Conservation (phyloP, 2,113 vertebrate genomes). For the Bagarius yarrelli region DNA sequence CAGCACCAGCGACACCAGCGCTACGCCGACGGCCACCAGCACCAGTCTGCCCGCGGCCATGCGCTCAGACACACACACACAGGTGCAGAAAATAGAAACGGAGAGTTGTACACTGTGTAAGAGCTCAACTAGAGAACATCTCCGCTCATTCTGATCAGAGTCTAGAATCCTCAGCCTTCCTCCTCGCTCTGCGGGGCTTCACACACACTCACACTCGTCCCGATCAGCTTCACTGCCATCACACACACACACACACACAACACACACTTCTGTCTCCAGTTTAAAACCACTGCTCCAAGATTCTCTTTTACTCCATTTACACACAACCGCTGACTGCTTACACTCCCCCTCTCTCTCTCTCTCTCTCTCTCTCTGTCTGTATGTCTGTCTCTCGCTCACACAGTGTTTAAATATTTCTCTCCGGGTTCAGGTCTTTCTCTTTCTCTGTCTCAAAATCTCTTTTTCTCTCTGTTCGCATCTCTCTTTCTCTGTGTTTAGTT, state of each 20-base stretch:
- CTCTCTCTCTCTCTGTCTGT: background rate
- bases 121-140: slow-evolving; percentile 90
- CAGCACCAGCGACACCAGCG: slow-evolving; percentile 89
- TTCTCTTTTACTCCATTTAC: background rate
- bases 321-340: background rate
- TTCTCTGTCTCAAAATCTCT: background rate
- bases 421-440: background rate
- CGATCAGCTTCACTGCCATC: slow-evolving; percentile 77
- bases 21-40: slow-evolving; percentile 87
- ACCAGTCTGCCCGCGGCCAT: slow-evolving; percentile 94
- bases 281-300: background rate
- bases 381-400: background rate
- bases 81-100: slow-evolving; percentile 17
- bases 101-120: slow-evolving; percentile 52
- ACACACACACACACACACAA: slow-evolving; percentile 57
- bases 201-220: slow-evolving; percentile 70
- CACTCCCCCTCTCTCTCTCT: slow-evolving; percentile 2
- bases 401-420: slow-evolving; percentile 8
- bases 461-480: background rate
- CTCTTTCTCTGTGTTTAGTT: background rate
- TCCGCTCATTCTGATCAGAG: slow-evolving; percentile 84
- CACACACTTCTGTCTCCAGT: slow-evolving; percentile 8
- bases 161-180: slow-evolving; percentile 79
- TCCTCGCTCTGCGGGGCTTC: slow-evolving; percentile 82
- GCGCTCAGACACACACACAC: slow-evolving; percentile 52